Base-by-base conservation (phyloP, 2,113 vertebrate genomes). In the Paralichthys olivaceus region DNA sequence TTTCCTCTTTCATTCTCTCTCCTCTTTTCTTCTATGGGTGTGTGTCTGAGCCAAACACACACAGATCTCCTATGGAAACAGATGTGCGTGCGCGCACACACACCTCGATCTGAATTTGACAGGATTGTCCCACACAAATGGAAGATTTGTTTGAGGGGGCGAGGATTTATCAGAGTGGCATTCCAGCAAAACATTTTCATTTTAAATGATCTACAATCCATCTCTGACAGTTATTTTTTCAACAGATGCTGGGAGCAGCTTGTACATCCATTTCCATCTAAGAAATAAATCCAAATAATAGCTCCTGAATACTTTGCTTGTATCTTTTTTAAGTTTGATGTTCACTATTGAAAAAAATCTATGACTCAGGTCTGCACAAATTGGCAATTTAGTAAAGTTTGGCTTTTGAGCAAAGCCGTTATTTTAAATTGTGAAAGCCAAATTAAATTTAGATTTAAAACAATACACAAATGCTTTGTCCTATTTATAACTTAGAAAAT, bases 1-100 rank as follows among this genome's bases (percentile, higher is more conserved):
- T 84, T 84, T 87, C 75, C 55, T 83, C 69, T 85, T 84, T 79
- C 49, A 80, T 84, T 83, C 81, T 72, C 51, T 75, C 49, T 49
- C 23, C 14, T 51, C 55, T 82, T 34, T 69, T 80, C 68, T 63
- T 63, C 64, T 70, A 28, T 66, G 65, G 43, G 43, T 77, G 69
- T 72, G 61, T 67, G 64, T 69, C 58, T 22, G 40, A 71, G 75
- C 70, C 79, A 77, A 68, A 78, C 70, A 22, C 29, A 58, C 57
- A 67, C 40, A 58, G 23, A 45, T 34, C 19, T 61, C 32, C 40
- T 22, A 58, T 61, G 75, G 67, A 76, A 57, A 77, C 6, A 73
- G 28, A 34, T 28, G 66, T 65, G 56, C 43, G 29, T 22, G 26
- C 57, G 55, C 57, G 60, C 43, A 54, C 28, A 28, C 28, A 66